Conservation (phyloP, 2,113 vertebrate genomes). For the Mugil cephalus region DNA sequence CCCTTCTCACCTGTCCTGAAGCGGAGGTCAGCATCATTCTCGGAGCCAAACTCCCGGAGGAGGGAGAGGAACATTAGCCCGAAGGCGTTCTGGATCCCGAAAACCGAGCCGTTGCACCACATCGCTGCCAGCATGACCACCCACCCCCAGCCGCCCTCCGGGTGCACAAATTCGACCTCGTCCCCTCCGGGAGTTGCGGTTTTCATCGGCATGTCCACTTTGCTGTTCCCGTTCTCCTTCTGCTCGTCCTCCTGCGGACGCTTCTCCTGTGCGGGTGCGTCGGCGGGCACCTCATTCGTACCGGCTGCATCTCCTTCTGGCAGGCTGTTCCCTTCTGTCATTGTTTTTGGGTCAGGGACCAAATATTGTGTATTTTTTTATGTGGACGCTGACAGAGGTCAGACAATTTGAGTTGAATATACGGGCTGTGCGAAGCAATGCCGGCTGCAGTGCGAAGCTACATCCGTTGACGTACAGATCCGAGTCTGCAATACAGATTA, state of each 20-base stretch:
- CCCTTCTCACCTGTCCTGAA: conserved; percentile 91
- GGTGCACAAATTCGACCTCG: conserved; percentile 80
- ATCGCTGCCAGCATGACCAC: conserved; percentile 96
- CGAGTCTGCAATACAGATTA: too few species aligned
- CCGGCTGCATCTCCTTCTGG: conserved; percentile 35
- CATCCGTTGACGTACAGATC: conserved; percentile 25
- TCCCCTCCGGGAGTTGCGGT: conserved; percentile 4
- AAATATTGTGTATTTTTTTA: too few species aligned
- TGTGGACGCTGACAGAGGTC: too few species aligned
- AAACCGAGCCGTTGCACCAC: conserved; percentile 98
- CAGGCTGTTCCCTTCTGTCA: conserved; percentile 58
- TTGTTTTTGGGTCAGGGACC: neutral
- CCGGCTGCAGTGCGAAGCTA: neutral
- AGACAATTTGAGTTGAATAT: neutral
- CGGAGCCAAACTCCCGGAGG: conserved; percentile 86
- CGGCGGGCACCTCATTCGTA: neutral
- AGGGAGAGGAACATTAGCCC: conserved; percentile 92
- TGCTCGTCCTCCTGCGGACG: conserved; percentile 11
- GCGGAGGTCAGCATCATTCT: conserved; percentile 82
- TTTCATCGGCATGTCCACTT: neutral
- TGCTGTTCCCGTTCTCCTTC: conserved; percentile 62
- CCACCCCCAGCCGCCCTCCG: conserved; percentile 98
- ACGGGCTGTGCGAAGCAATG: neutral
- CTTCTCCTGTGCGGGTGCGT: conserved; percentile 22
- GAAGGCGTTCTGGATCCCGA: conserved; percentile 97